These are phyloP conservation scores for Saccostrea cuccullata DNA, from an alignment of 1,140 invertebrate species.

Conservation along the genomic window DNA sequence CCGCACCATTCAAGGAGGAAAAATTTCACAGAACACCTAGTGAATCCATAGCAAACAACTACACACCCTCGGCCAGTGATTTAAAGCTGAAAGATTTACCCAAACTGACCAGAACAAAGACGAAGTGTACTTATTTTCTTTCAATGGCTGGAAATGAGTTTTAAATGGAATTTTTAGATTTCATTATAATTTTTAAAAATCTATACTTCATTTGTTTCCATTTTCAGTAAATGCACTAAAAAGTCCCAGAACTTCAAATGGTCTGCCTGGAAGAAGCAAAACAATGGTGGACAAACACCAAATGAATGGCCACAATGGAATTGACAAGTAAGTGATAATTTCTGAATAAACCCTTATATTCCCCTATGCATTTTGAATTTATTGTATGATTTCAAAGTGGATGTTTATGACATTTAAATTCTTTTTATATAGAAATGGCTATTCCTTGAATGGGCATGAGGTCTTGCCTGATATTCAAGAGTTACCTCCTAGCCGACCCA, in stretches of 20 bases:
- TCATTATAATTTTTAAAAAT: too few species aligned
- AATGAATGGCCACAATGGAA: conserved; percentile 27
- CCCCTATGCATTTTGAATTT: not conserved
- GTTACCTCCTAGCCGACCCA: conserved; percentile 73
- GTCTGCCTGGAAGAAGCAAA: conserved; percentile 45
- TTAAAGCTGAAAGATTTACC: conserved; percentile 81
- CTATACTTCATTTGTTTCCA: conserved; percentile 15
- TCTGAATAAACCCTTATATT: not conserved
- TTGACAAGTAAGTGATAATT: conserved; percentile 27
- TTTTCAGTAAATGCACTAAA: conserved; percentile 47
- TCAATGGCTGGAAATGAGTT: not conserved
- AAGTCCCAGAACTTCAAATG: conserved; percentile 33
- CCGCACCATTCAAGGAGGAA: conserved; percentile 78
- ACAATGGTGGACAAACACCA: conserved; percentile 21
- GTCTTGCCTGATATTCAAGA: conserved; percentile 60
- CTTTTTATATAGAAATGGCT: conserved; percentile 11
- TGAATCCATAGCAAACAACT: conserved; percentile 84
- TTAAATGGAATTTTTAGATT: not conserved
- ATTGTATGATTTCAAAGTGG: not conserved
- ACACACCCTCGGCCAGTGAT: conserved; percentile 80
- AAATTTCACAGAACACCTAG: conserved; percentile 81
- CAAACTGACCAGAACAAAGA: conserved; percentile 73
- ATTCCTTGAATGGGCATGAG: conserved; percentile 52
- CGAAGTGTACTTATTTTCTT: conserved; percentile 47
- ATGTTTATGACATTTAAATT: not conserved